Base-by-base conservation (phyloP, 37 sponge, comb jelly and placozoan species). In the Geodia barretti region DNA sequence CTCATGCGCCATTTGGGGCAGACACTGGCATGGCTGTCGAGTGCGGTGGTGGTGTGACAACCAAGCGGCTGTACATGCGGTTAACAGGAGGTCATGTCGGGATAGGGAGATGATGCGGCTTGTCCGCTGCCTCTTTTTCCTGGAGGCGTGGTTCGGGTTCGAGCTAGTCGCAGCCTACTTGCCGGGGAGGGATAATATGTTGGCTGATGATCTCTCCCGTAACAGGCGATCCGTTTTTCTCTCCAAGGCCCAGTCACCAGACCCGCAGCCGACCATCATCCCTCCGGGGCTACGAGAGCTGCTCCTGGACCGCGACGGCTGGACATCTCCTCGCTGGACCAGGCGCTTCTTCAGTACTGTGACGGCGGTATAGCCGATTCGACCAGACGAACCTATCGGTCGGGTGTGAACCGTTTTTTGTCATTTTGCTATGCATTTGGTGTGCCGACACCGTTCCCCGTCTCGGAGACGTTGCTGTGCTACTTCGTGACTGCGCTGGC, bases 311-410 rank as follows among this genome's bases (percentile, higher is more conserved):
- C n/a, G 29, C 23, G 14, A n/a, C 64, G 64, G 72, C 72, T 87
- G 81, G 87, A 80, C 81, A 21, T 87, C 72, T 33, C 36, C 68
- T 25, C 30, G 28, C 61, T 87, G 87, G 81, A 87, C 54, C 24
- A 29, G 28, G 68, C 64, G 61, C 76, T 87, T 79, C 69, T 42
- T 34, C 29, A 30, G 29, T 80, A 68, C 32, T 61, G n/a, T 87
- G 70, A 31, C 19, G 9, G 39, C 23, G 81, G 81, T 42, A 20
- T 87, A 74, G 87, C 87, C 3, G 31, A 43, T 3, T 87, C 81
- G 20, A 87, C 87, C 11, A 36, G 41, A 23, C 38, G 31, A 24
- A 60, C 73, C 28, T 81, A 81, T 35, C 60, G 43, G 29, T 19
- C 81, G 26, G 81, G 41, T 11, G 20, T 34, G 61, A 35, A 60